These are phyloP conservation scores for Bos taurus DNA, from an alignment of 2,113 vertebrate genomes.

Conservation along the genomic window DNA sequence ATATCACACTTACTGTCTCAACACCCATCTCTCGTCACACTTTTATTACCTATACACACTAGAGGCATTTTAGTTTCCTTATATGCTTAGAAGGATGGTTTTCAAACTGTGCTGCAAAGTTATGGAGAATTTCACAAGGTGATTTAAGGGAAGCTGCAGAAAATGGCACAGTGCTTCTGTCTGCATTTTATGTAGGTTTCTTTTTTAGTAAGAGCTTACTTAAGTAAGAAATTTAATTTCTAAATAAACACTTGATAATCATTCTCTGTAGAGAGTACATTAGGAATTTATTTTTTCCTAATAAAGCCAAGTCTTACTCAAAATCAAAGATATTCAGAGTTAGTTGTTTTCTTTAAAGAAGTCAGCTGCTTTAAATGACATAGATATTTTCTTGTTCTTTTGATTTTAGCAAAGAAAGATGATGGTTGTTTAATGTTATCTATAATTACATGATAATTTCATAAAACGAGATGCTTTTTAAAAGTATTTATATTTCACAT, in stretches of 20 bases:
- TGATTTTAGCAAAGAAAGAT: neutral
- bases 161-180: neutral
- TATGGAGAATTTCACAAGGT: neutral
- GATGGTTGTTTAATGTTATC: neutral
- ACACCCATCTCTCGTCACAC: neutral
- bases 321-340: neutral
- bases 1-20: neutral
- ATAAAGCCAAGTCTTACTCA: neutral
- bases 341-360: neutral
- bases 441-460: neutral
- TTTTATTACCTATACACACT: neutral
- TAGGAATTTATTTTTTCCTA: neutral
- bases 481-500: neutral
- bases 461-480: neutral
- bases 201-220: neutral
- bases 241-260: neutral
- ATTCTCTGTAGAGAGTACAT: neutral
- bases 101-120: neutral
- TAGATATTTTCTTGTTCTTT: neutral
- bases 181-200: neutral
- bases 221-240: neutral
- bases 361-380: neutral
- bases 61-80: neutral
- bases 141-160: neutral
- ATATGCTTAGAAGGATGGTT: neutral